Evolutionary conservation across 1,140 invertebrate genomes (phyloP).

Genomic region (Bombus superbus): DNA sequence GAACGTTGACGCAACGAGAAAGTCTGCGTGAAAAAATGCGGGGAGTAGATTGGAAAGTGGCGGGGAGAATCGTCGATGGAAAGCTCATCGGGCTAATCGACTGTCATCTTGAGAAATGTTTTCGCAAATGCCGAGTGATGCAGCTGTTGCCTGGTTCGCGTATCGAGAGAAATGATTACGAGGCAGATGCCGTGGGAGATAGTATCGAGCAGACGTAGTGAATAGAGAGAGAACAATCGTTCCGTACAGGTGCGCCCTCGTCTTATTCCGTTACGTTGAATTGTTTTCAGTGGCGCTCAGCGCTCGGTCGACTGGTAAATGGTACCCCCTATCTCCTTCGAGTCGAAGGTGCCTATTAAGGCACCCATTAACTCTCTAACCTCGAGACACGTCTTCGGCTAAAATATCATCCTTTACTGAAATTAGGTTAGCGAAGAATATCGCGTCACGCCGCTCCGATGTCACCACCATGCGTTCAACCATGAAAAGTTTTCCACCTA

Average conservation of each 20-base stretch:
- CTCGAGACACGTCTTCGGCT: background rate
- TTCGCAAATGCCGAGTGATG: constrained; percentile 40
- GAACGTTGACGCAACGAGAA: background rate
- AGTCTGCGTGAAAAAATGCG: background rate
- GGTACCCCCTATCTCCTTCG: background rate
- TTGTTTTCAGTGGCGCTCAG: constrained; percentile 47
- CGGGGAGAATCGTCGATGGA: background rate
- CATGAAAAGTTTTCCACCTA: background rate
- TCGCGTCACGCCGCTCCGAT: background rate
- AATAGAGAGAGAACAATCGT: constrained; percentile 53
- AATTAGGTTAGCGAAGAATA: constrained; percentile 42
- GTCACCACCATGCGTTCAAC: background rate
- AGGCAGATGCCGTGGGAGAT: constrained; percentile 33
- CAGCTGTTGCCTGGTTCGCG: constrained; percentile 14
- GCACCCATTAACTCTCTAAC: constrained; percentile 34
- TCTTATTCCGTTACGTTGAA: constrained; percentile 40
- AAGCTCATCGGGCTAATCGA: constrained; percentile 48
- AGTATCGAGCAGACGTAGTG: constrained; percentile 23
- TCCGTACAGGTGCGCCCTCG: constrained; percentile 31
- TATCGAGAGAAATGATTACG: constrained; percentile 42
- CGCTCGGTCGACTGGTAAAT: background rate
- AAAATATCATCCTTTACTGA: constrained; percentile 22
- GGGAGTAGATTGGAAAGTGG: no score
- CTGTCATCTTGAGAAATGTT: constrained; percentile 56
- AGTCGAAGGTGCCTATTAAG: constrained; percentile 31